Base-by-base conservation (phyloP, 2,113 vertebrate genomes). In the Cottus gobio region DNA sequence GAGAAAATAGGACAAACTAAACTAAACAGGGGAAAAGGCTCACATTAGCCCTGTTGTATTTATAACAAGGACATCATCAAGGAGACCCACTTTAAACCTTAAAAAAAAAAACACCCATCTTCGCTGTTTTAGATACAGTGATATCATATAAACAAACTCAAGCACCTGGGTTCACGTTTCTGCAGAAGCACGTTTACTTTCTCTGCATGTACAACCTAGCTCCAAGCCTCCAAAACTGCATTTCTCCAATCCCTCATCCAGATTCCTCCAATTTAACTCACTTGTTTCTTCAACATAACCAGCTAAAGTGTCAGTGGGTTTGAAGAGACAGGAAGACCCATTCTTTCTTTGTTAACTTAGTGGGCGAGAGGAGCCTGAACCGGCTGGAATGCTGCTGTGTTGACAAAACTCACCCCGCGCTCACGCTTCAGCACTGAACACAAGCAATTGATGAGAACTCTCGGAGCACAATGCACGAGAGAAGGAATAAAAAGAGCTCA, bases 261-360 rank as follows among this genome's bases (percentile, higher is more conserved):
- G 8, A 54, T 54, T 26, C 4, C 24, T 24, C n/a, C 18, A 50
- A 16, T 50, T 50, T 8, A 54, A n/a, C 0, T 18, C 1, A 46
- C 39, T 64, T 54, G 4, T 39, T 24, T 50, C 18, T 69, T 34
- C 2, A 42, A 16, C 12, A 20, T n/a, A 11, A 39, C 11, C 3
- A 7, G 11, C 10, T 5, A 0, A 31, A 12, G 20, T 1, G 22
- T 31, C 4, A 34, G 65, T 20, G 56, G 22, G 20, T 39, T 36
- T 58, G 24, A 64, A 20, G 60, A 37, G 36, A 73, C 58, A 37
- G 54, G 30, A 54, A 37, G 26, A 46, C 7, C 9, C 75, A 1
- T 18, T 58, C 83, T 89, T 90, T 90, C 84, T 90, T 86, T 86
- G 39, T 20, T 78, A 82, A 44, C 7, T 72, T 12, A 2, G 79